Conservation (phyloP, 1,140 invertebrate species). For the Drosophila murphyi region DNA sequence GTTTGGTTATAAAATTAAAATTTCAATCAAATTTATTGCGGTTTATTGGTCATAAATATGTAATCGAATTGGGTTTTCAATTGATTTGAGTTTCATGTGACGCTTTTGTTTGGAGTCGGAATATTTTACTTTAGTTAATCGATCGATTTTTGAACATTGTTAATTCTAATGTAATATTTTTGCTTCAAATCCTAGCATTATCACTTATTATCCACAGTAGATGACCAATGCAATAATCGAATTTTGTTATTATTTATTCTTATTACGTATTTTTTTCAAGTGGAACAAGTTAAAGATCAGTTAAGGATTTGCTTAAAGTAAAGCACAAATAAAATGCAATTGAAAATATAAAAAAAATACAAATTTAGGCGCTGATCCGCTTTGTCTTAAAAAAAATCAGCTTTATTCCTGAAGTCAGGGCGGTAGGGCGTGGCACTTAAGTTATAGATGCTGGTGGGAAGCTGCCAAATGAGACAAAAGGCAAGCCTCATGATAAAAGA, state of each 20-base stretch:
- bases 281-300: too few relatives aligned
- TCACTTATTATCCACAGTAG: too few relatives aligned
- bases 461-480: constrained; percentile 65
- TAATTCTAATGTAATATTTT: too few relatives aligned
- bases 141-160: not conserved
- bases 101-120: constrained; percentile 5
- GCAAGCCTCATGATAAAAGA: constrained; percentile 28
- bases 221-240: too few relatives aligned
- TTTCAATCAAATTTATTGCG: constrained; percentile 13
- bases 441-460: constrained; percentile 21
- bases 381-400: not conserved
- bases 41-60: constrained; percentile 39
- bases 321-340: too few relatives aligned
- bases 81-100: constrained; percentile 33
- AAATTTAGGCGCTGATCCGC: constrained; percentile 1
- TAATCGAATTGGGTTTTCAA: constrained; percentile 45
- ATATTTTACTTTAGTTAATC: not conserved
- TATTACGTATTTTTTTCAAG: too few relatives aligned
- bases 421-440: constrained; percentile 11
- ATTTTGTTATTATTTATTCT: too few relatives aligned
- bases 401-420: not conserved
- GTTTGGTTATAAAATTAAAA: constrained; percentile 34
- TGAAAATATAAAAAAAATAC: not conserved
- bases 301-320: not conserved
- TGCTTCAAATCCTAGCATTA: too few relatives aligned